Base-by-base conservation (phyloP, 2,888 invertebrate species). In the Cristatella mucedo region DNA sequence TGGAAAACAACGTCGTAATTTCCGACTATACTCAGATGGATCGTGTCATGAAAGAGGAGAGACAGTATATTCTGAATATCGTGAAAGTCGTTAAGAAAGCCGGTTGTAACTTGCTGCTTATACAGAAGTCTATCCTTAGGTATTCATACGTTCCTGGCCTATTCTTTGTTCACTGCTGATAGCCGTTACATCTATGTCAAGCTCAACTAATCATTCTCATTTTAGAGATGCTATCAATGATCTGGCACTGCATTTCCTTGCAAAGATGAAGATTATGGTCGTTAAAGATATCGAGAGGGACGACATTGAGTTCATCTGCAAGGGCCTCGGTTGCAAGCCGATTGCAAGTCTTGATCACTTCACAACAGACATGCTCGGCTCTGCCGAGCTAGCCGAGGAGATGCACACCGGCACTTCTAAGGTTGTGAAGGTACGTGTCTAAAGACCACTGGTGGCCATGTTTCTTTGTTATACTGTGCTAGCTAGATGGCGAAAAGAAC, bases 11-110 rank as follows among this genome's bases (percentile, higher is more conserved):
- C 51, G 72, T 74, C 4, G 63, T 99, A 53, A 87, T 99, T 18
- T 86, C 91, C 0, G 97, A 99, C 66, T 99, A 99, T 66, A 78
- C 93, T n/a, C 93, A 93, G 38, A 99, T 99, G 97, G 97, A 99
- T 67, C 76, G 97, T 43, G 87, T 97, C 1, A 68, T 99, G 44
- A 83, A 89, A 60, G 97, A 99, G 66, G 97, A 99, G 67, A 77
- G 97, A 39, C 76, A 85, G 40, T 99, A 99, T 66, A 91, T 97
- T 54, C 72, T 99, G 42, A 93, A 99, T 59, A 89, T 97, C 57
- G 86, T 93, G 4, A 99, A 99, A 66, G 87, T 93, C 67, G 86
- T 99, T 49, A 99, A 99, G 68, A 95, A 93, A 61, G 76, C 87
- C 43, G 95, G 95, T 2, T 99, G 97, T 70, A 99, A 86, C 69